Base-by-base conservation (phyloP, 2,888 invertebrate genomes). In the Furcula furcula region DNA sequence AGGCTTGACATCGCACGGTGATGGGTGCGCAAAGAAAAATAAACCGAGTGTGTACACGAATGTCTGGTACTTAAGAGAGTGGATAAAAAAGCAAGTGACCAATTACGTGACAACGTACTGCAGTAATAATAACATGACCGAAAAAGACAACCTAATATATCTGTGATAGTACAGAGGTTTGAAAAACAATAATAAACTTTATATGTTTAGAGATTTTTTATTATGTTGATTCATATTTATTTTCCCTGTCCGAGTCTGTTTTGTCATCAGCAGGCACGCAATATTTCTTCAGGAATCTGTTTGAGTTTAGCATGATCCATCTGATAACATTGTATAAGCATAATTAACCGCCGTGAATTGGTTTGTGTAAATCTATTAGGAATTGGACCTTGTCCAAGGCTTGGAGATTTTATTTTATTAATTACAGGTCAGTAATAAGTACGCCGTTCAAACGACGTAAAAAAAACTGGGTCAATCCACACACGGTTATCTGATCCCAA, bases 1-100 rank as follows among this genome's bases (percentile, higher is more conserved):
- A 1, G 87, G 87, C 0, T 53, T 87, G 6, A 81, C 79, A 3
- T 86, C 86, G 0, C 82, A 85, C 16, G 85, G 86, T 1, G 70
- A 80, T 3, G 80, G 83, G 0, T 87, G 87, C 34, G 79, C 77
- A 0, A 61, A 55, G 31, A 64, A 65, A 42, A 36, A 50, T 7
- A 82, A 76, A 22, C 85, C 85, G 1, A 80, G 83, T 18, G 62
- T 86, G 0, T 86, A 82, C 35, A 42, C 73, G 6, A 85, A 78
- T 28, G 60, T 85, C 0, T 77, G 52, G 51, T 66, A 74, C 39
- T 72, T 78, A 32, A 62, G 65, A 15, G 21, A 46, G 0, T 85
- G 85, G 85, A 81, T 86, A 19, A 34, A 58, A 23, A 27, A 46
- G 3, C 39, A 68, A 29, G 30, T 78, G 2, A 7, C 28, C 1